Conservation (phyloP, 2,797 vertebrate species). For the Pangasius djambal region DNA sequence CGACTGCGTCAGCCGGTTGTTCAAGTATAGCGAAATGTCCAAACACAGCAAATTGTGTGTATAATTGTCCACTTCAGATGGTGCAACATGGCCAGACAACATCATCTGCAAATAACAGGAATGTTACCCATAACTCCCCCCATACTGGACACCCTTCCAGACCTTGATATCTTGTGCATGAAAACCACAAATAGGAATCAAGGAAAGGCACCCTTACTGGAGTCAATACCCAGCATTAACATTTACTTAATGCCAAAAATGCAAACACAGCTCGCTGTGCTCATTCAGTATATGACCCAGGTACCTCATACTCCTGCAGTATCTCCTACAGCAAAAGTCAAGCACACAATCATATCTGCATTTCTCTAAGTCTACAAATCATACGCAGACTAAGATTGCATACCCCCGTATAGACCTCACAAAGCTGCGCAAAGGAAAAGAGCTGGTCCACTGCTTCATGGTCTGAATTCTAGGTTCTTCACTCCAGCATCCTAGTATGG, state of each 20-base stretch:
- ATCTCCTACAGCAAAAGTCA: not conserved
- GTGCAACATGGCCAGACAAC: not conserved
- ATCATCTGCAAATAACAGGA: not conserved
- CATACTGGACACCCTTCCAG: not conserved
- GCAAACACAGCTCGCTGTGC: not conserved
- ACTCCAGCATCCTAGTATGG: not conserved
- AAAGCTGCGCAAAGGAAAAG: not conserved
- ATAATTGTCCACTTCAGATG: not conserved
- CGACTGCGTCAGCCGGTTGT: no score
- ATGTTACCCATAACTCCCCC: not conserved
- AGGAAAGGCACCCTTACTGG: not conserved
- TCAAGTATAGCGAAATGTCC: not conserved
- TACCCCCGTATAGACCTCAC: not conserved
- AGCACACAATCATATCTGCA: not conserved
- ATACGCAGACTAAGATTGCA: not conserved
- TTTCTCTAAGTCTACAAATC: not conserved
- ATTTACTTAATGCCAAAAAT: not conserved
- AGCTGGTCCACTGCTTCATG: not conserved
- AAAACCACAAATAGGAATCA: not conserved
- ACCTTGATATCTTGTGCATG: not conserved
- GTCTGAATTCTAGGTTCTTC: not conserved
- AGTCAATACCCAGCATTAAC: not conserved
- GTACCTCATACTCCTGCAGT: not conserved
- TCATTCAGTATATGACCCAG: not conserved
- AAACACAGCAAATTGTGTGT: not conserved